These are phyloP conservation scores for Baccha elongata DNA, from an alignment of 2,888 invertebrate species.

Conservation along the genomic window DNA sequence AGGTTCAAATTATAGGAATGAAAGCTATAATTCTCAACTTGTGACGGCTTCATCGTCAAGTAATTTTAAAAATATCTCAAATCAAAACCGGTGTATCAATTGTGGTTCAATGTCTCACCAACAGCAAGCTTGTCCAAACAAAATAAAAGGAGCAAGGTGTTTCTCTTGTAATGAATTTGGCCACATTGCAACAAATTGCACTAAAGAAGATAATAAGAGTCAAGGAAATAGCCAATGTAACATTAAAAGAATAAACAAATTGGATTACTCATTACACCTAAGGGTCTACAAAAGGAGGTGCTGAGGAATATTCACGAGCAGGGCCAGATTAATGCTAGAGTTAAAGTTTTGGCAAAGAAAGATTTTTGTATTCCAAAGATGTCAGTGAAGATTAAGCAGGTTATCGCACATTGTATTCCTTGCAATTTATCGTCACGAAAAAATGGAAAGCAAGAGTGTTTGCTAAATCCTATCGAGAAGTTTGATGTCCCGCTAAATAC, in stretches of 20 bases:
- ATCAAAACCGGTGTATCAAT: conserved; percentile 30
- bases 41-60: background rate
- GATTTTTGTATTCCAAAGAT: too few species aligned
- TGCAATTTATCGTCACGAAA: too few species aligned
- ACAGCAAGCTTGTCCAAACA: conserved; percentile 30
- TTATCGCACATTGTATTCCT: too few species aligned
- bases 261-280: too few species aligned
- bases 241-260: conserved; percentile 21
- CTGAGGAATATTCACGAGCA: too few species aligned
- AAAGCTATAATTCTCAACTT: background rate
- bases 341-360: too few species aligned
- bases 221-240: background rate
- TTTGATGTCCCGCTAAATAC: too few species aligned
- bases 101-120: conserved; percentile 46
- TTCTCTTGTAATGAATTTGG: conserved; percentile 55
- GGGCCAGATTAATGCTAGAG: too few species aligned
- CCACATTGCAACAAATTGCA: conserved; percentile 33
- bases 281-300: too few species aligned
- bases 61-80: background rate
- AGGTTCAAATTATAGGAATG: background rate
- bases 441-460: too few species aligned
- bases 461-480: too few species aligned
- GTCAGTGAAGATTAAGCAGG: too few species aligned
- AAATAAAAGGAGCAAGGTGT: conserved; percentile 40
- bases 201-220: conserved; percentile 5